Percentiles rank a stretch among this genome's conserved stretches.
phyloP scores from a whole-genome alignment of 2,888 invertebrate species.

The Caenorhabditis plicata region DNA sequence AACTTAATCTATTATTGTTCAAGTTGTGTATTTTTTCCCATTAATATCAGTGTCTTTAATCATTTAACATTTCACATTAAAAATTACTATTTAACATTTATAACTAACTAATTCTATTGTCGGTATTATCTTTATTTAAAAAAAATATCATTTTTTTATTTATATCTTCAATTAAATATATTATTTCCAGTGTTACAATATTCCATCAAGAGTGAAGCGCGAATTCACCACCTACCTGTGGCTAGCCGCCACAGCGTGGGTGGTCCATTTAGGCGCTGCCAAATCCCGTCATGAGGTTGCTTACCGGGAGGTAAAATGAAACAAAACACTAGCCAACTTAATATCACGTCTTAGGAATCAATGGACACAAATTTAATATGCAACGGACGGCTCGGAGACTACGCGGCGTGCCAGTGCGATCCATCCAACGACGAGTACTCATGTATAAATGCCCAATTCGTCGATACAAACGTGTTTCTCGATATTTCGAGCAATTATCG shows the following conservation, averaged over 20 bases:
- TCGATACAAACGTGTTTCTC: slow-evolving; percentile 61
- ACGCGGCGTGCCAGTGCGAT: slow-evolving; percentile 60
- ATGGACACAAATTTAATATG: slow-evolving; percentile 42
- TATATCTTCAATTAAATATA: too few relatives aligned
- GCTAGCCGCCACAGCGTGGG: slow-evolving; percentile 32
- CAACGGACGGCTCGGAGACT: slow-evolving; percentile 54
- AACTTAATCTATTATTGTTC: too few relatives aligned
- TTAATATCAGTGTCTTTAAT: too few relatives aligned
- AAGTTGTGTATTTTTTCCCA: too few relatives aligned
- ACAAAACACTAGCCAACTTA: not conserved
- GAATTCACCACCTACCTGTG: slow-evolving; percentile 35
- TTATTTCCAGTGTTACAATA: slow-evolving; percentile 30
- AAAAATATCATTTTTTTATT: too few relatives aligned
- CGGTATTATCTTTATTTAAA: too few relatives aligned
- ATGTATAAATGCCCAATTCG: slow-evolving; percentile 65
- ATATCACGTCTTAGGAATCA: slow-evolving; percentile 12
- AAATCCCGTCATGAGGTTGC: slow-evolving; percentile 25
- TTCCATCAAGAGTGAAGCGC: slow-evolving; percentile 24
- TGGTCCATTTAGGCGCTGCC: slow-evolving; percentile 28
- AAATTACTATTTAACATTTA: too few relatives aligned
- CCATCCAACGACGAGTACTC: slow-evolving; percentile 43
- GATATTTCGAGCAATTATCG: slow-evolving; percentile 57
- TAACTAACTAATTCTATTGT: too few relatives aligned
- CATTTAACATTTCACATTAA: too few relatives aligned
- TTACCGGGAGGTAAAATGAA: slow-evolving; percentile 23